Conservation (phyloP, 2,113 vertebrate genomes). For the Pavo muticus region DNA sequence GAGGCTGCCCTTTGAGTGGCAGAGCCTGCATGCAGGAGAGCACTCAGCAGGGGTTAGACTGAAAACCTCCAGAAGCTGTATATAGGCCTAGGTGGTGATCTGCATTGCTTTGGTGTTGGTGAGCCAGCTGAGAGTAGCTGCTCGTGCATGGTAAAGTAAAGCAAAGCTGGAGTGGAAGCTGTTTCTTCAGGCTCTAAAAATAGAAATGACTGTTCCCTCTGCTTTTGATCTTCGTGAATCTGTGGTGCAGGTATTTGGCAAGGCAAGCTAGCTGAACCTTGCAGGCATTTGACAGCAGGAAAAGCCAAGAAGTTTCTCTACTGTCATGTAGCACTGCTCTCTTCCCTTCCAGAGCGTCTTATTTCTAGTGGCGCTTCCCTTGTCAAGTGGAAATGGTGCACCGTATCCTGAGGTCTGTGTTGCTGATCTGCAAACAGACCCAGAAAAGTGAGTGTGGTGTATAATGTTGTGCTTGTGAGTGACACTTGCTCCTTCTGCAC, state of each 20-base stretch:
- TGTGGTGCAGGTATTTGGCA: not conserved
- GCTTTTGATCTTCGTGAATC: not conserved
- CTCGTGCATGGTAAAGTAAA: not conserved
- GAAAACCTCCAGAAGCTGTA: not conserved
- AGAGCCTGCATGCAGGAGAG: not conserved
- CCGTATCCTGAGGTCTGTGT: not conserved
- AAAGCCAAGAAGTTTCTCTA: not conserved
- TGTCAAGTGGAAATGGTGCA: not conserved
- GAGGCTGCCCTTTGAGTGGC: not conserved
- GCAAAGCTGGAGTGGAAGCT: not conserved
- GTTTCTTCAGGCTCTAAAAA: not conserved
- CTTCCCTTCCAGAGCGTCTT: not conserved
- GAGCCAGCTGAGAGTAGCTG: not conserved
- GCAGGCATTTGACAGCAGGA: not conserved
- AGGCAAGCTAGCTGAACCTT: not conserved
- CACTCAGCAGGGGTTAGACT: not conserved
- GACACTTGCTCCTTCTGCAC: not conserved
- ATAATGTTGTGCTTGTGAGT: accelerated
- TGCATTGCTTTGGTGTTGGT: not conserved
- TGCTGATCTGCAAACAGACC: not conserved
- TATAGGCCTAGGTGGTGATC: not conserved
- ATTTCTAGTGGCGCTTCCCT: not conserved
- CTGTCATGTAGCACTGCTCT: not conserved
- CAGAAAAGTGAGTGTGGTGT: not conserved
- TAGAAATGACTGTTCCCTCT: not conserved